Conservation (phyloP, 2,797 vertebrate genomes). For the Sternarchorhynchus goeldii region DNA sequence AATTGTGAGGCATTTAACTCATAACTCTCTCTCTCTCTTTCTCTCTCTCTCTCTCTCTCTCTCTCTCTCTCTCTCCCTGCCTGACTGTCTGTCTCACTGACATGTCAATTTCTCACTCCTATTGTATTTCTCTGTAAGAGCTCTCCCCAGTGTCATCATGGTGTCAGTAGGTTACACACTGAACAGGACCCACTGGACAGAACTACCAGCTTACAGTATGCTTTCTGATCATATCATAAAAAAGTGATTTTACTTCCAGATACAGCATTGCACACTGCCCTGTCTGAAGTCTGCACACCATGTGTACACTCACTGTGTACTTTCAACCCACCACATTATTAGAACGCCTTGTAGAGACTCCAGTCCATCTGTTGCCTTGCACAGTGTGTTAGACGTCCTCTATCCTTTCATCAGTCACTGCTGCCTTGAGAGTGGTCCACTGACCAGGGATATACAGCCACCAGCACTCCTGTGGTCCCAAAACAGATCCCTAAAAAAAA, state of each 20-base stretch:
- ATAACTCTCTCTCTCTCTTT: not conserved
- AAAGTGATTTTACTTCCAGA: constrained; percentile 16
- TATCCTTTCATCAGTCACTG: too few relatives aligned
- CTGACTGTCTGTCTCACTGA: not conserved
- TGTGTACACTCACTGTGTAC: too few relatives aligned
- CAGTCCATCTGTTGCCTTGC: too few relatives aligned
- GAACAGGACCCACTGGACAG: constrained; percentile 8
- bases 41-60: not conserved
- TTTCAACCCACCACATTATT: too few relatives aligned
- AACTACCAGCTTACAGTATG: not conserved
- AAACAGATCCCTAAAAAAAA: too few relatives aligned
- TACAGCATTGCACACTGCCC: not conserved
- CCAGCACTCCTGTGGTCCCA: too few relatives aligned
- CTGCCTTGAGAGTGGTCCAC: too few relatives aligned
- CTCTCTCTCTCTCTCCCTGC: not conserved
- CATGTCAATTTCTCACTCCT: not conserved
- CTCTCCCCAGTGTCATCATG: constrained; percentile 8
- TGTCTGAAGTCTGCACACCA: not conserved
- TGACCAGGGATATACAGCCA: too few relatives aligned
- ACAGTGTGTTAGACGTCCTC: too few relatives aligned
- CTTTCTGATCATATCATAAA: constrained; percentile 1
- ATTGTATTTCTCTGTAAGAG: constrained; percentile 4
- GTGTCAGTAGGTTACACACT: constrained; percentile 2
- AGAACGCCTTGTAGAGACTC: too few relatives aligned
- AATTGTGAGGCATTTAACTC: constrained; percentile 6